Base-by-base conservation (phyloP, 2,888 invertebrate genomes). In the Drosophila testacea region DNA sequence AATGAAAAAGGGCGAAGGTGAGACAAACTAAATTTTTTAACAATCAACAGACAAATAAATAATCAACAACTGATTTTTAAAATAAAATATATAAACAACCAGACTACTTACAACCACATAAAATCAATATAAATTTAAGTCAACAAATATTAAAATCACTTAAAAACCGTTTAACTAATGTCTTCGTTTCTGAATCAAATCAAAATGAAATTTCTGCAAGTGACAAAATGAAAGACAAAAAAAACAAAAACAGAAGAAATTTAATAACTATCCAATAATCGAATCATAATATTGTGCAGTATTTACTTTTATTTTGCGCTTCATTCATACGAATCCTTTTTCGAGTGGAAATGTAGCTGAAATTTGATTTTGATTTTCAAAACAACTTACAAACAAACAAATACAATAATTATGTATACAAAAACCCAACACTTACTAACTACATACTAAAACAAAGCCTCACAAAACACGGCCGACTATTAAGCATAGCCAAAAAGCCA, bases 1-100 rank as follows among this genome's bases (percentile, higher is more conserved):
- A 98, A 99, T 95, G 99, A 99, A 96, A 97, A 98, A 95, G 99
- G 99, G 95, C 97, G 99, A 97, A 98, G 99, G 99, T 99, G 96
- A 97, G 96, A 92, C 89, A 81, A 90, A 84, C 79, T 64, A 86
- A 89, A 87, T 89, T 88, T 83, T 85, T 62, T 81, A 81, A 81
- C 70, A 83, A 83, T 83, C 88, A 88, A 81, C 72, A 79, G 79
- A 85, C 51, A 69, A 81, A 65, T 65, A 83, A 81, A 77, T 74
- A 82, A 86, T 83, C 78, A 78, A 81, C 52, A 72, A 79, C 36
- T 79, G 82, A 81, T 65, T 66, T 51, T 50, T 50, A 74, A 69
- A 51, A 48, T 16, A 30, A 48, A 28, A 30, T 42, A 64, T 77
- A 69, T 67, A 88, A 69, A 72, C 55, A 79, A 76, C 42, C 42